Evolutionary conservation across 1,140 invertebrate genomes (phyloP).

Genomic region (Drosophila mojavensis): DNA sequence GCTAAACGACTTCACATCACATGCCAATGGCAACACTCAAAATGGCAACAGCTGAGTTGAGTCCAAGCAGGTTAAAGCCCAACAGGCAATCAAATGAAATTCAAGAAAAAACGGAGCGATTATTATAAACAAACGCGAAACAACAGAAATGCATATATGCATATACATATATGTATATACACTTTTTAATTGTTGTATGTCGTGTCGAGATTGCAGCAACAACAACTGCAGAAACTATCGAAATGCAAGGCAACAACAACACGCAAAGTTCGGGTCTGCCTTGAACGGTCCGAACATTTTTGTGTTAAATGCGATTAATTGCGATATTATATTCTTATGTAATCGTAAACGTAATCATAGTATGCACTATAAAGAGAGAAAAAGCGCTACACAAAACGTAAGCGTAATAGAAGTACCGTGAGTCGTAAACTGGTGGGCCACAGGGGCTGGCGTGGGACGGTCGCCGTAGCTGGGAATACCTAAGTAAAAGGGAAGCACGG

Average conservation of each 20-base stretch:
- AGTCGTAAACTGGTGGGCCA: constrained; percentile 3
- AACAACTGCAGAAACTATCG: constrained; percentile 31
- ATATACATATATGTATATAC: neutral
- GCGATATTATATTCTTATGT: constrained; percentile 82
- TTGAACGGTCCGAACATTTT: constrained; percentile 74
- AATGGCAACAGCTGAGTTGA: constrained; percentile 2
- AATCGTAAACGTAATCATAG: constrained; percentile 81
- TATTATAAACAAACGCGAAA: constrained; percentile 58
- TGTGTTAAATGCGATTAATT: constrained; percentile 82
- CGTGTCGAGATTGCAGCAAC: constrained; percentile 67
- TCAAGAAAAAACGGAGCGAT: constrained; percentile 77
- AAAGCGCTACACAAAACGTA: constrained; percentile 72
- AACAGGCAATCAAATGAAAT: constrained; percentile 75
- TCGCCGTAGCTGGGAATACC: neutral
- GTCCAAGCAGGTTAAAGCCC: constrained; percentile 15
- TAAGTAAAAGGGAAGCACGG: constrained; percentile 44
- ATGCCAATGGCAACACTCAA: constrained; percentile 41
- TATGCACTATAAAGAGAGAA: constrained; percentile 51
- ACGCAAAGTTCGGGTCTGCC: constrained; percentile 63
- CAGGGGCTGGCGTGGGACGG: neutral
- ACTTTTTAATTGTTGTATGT: constrained; percentile 78
- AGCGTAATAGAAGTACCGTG: constrained; percentile 53
- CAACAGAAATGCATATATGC: neutral
- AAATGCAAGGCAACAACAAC: constrained; percentile 37
- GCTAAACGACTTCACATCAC: constrained; percentile 51